Evolutionary conservation across 2,113 vertebrate genomes (phyloP).

Genomic region (Bufo bufo): DNA sequence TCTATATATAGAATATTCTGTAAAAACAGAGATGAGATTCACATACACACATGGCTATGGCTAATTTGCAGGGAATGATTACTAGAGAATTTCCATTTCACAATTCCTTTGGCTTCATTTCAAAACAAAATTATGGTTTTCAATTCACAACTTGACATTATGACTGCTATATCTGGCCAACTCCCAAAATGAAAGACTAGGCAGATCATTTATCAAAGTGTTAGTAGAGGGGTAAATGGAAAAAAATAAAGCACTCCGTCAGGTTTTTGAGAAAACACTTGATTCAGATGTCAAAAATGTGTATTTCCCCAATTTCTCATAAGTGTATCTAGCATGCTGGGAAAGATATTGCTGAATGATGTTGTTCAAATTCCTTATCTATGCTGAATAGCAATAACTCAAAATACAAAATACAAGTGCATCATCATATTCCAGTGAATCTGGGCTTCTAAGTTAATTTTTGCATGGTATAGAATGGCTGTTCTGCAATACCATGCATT

Average conservation of each 20-base stretch:
- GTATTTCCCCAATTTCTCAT: conserved; percentile 20
- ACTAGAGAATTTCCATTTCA: conserved; percentile 41
- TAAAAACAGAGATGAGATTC: conserved; percentile 18
- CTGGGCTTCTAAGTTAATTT: background rate
- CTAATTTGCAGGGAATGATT: conserved; percentile 55
- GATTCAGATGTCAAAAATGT: conserved; percentile 25
- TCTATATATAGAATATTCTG: background rate
- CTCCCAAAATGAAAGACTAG: conserved; percentile 38
- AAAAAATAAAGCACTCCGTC: conserved; percentile 39
- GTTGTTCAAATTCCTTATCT: background rate
- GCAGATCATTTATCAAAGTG: conserved; percentile 41
- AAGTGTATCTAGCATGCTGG: background rate
- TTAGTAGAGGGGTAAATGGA: conserved; percentile 42
- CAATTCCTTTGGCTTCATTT: conserved; percentile 32
- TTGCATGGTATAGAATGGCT: background rate
- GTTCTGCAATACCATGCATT: background rate
- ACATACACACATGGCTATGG: background rate
- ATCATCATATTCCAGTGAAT: background rate
- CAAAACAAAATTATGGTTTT: conserved; percentile 36
- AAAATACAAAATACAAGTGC: background rate
- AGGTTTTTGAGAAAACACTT: conserved; percentile 35
- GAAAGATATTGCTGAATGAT: conserved; percentile 18
- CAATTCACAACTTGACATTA: conserved; percentile 34
- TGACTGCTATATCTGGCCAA: conserved; percentile 30
- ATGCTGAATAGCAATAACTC: conserved; percentile 10